Conservation (phyloP, 2,888 invertebrate species). For the Hemaris fuciformis region DNA sequence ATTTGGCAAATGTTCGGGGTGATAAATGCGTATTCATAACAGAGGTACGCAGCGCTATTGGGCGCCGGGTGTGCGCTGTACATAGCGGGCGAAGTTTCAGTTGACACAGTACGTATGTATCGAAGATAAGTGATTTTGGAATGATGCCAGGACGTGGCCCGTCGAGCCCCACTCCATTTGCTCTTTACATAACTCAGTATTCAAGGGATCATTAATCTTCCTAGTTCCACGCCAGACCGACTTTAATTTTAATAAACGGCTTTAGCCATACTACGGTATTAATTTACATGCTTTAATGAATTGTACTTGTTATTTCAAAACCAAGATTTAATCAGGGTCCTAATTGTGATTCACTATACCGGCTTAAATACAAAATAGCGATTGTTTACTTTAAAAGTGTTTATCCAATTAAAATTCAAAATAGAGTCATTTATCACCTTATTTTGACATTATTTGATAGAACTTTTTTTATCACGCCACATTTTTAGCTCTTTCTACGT, state of each 20-base stretch:
- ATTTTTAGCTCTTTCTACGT: too few relatives aligned
- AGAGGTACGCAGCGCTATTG: slow-evolving; percentile 15
- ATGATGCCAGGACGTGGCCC: slow-evolving; percentile 71
- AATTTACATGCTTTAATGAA: slow-evolving; percentile 70
- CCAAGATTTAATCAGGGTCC: slow-evolving; percentile 45
- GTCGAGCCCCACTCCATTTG: slow-evolving; percentile 72
- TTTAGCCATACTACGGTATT: slow-evolving; percentile 67
- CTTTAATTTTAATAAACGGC: slow-evolving; percentile 80
- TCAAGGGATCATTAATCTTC: slow-evolving; percentile 80
- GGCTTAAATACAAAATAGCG: background rate
- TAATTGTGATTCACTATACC: slow-evolving; percentile 35
- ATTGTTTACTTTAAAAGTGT: background rate
- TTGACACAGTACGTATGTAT: slow-evolving; percentile 53
- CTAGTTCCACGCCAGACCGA: slow-evolving; percentile 76
- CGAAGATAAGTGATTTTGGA: slow-evolving; percentile 79
- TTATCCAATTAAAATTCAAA: background rate
- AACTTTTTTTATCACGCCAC: too few relatives aligned
- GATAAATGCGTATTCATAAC: slow-evolving; percentile 41
- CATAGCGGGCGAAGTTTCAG: slow-evolving; percentile 42
- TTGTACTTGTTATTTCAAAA: slow-evolving; percentile 52
- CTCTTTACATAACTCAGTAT: slow-evolving; percentile 80
- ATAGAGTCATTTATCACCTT: background rate
- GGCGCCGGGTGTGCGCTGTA: slow-evolving; percentile 9
- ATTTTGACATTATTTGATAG: background rate
- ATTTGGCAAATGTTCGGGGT: slow-evolving; percentile 21